Conservation (phyloP, 92 coral and sea anemone species). For the Phenganax subtilis region DNA sequence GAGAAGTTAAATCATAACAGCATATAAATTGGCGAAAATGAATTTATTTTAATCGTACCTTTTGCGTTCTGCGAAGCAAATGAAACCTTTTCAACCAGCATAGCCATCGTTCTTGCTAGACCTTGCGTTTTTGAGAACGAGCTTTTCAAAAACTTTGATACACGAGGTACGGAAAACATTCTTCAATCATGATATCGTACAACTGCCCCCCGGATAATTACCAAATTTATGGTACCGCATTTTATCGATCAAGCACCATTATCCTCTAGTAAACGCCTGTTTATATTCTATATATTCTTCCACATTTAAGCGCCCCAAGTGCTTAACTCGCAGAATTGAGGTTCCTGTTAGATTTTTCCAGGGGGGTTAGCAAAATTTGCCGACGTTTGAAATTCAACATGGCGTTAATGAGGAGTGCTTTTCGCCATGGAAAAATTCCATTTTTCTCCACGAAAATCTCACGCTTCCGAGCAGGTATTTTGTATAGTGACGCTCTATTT, state of each 20-base stretch:
- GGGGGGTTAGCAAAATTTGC: background rate
- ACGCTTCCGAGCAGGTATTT: slow-evolving; percentile 22
- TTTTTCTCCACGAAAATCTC: slow-evolving; percentile 1
- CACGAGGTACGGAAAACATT: background rate
- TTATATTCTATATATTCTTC: too few relatives aligned
- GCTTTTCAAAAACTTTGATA: background rate
- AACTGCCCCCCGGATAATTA: background rate
- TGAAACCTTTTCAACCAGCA: slow-evolving; percentile 19
- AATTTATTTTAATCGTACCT: background rate
- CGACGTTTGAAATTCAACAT: background rate
- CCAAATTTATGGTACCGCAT: too few relatives aligned
- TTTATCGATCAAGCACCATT: too few relatives aligned
- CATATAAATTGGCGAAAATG: too few relatives aligned
- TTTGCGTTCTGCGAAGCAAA: slow-evolving; percentile 28
- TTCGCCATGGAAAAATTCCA: background rate
- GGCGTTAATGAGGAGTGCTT: slow-evolving; percentile 17
- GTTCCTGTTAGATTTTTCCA: background rate
- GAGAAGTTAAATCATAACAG: too few relatives aligned
- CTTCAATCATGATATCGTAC: background rate
- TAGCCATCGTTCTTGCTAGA: slow-evolving; percentile 16
- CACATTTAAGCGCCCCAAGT: too few relatives aligned
- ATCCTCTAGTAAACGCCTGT: too few relatives aligned
- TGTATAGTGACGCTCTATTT: background rate
- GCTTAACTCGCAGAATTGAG: too few relatives aligned
- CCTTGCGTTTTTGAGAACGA: background rate